Conservation (phyloP, 1,140 invertebrate genomes). For the Agrilus planipennis region DNA sequence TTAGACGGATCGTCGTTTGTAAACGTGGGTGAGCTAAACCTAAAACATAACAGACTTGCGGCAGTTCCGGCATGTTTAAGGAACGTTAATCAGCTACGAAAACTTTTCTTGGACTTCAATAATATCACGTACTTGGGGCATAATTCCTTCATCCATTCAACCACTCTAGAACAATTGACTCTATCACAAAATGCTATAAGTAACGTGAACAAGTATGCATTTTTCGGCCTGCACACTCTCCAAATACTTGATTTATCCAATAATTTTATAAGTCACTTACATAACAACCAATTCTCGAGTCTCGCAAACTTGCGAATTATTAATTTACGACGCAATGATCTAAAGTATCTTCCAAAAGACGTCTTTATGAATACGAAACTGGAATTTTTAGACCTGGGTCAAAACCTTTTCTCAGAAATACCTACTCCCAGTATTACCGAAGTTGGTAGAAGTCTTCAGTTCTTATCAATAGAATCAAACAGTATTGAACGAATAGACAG, state of each 20-base stretch:
- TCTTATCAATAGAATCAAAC: slow-evolving; percentile 68
- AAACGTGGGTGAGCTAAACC: slow-evolving; percentile 54
- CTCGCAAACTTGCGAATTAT: slow-evolving; percentile 61
- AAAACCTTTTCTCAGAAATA: slow-evolving; percentile 65
- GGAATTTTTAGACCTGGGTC: slow-evolving; percentile 67
- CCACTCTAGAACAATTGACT: slow-evolving; percentile 58
- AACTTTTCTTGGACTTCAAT: slow-evolving; percentile 63
- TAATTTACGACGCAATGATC: slow-evolving; percentile 61
- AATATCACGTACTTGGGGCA: slow-evolving; percentile 54
- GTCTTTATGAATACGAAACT: slow-evolving; percentile 68
- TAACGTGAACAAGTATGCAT: slow-evolving; percentile 59
- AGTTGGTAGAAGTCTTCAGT: slow-evolving; percentile 60
- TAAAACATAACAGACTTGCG: slow-evolving; percentile 53
- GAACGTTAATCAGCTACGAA: slow-evolving; percentile 47
- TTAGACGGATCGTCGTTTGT: slow-evolving; percentile 43
- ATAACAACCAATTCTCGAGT: slow-evolving; percentile 72
- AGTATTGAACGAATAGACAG: slow-evolving; percentile 77
- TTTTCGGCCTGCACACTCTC: slow-evolving; percentile 56
- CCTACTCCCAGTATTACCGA: slow-evolving; percentile 59
- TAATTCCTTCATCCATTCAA: slow-evolving; percentile 55
- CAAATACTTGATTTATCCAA: slow-evolving; percentile 69
- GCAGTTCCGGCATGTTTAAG: slow-evolving; percentile 52
- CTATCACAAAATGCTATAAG: slow-evolving; percentile 63
- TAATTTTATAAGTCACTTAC: slow-evolving; percentile 64
- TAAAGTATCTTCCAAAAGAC: slow-evolving; percentile 64